These are phyloP conservation scores for Podarcis cretensis DNA, from an alignment of 2,113 vertebrate genomes.

Conservation along the genomic window DNA sequence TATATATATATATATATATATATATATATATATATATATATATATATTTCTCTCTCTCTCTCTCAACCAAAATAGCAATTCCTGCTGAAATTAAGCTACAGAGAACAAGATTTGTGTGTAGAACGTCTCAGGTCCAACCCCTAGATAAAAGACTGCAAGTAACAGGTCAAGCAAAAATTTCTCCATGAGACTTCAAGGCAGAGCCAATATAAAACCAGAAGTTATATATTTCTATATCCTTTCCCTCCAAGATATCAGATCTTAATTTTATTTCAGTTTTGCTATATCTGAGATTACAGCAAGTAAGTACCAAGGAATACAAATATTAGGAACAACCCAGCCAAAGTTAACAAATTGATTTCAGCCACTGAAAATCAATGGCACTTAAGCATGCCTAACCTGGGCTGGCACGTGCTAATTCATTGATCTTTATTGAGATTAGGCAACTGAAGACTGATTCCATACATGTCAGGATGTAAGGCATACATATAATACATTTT, in stretches of 20 bases:
- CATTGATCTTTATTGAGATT: constrained; percentile 17
- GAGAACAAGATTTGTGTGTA: background rate
- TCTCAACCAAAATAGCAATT: background rate
- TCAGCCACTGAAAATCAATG: background rate
- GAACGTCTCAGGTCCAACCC: background rate
- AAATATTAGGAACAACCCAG: background rate
- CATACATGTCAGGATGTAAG: background rate
- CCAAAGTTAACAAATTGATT: background rate
- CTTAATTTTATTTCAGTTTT: background rate
- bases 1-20: too few species aligned
- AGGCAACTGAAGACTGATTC: background rate
- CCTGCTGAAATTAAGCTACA: background rate
- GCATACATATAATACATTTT: background rate
- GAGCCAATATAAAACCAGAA: background rate
- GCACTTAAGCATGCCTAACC: background rate
- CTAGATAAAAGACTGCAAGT: background rate
- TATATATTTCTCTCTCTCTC: too few species aligned
- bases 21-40: too few species aligned
- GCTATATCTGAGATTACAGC: background rate
- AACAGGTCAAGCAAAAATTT: background rate
- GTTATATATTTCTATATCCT: too few species aligned
- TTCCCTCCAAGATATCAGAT: background rate
- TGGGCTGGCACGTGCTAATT: background rate
- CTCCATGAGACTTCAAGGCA: background rate
- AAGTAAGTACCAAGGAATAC: background rate